Evolutionary conservation across 2,888 invertebrate genomes (phyloP).

Genomic region (Muschampia plurimacula): DNA sequence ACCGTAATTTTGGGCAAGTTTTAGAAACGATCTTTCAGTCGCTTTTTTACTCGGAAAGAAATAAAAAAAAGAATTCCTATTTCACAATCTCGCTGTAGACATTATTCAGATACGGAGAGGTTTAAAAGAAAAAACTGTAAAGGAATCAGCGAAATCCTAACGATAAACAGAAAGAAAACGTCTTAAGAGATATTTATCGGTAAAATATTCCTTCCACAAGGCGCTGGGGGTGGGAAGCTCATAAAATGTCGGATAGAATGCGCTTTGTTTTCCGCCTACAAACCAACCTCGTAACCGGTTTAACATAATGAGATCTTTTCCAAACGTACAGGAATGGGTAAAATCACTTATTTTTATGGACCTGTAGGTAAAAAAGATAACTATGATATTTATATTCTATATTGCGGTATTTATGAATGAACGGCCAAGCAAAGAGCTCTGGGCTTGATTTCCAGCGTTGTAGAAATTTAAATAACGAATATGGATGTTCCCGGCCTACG

Average conservation of each 20-base stretch:
- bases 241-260: slow-evolving; percentile 64
- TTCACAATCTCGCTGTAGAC: slow-evolving; percentile 42
- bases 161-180: slow-evolving; percentile 78
- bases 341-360: background rate
- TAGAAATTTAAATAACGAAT: no score
- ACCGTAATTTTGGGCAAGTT: slow-evolving; percentile 10
- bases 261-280: slow-evolving; percentile 54
- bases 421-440: no score
- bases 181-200: slow-evolving; percentile 78
- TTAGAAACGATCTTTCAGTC: slow-evolving; percentile 1
- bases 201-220: slow-evolving; percentile 74
- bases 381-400: no score
- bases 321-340: background rate
- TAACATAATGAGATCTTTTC: slow-evolving; percentile 49
- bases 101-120: slow-evolving; percentile 57
- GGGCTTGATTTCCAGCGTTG: no score
- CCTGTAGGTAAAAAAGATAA: background rate
- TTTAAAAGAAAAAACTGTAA: slow-evolving; percentile 76
- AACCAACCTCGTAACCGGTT: slow-evolving; percentile 39
- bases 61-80: slow-evolving; percentile 30
- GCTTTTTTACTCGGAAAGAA: background rate
- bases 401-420: background rate
- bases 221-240: slow-evolving; percentile 61
- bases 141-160: slow-evolving; percentile 78
- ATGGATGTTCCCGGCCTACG: no score